Evolutionary conservation across 1,140 invertebrate genomes (phyloP).

Genomic region (Halyomorpha halys): DNA sequence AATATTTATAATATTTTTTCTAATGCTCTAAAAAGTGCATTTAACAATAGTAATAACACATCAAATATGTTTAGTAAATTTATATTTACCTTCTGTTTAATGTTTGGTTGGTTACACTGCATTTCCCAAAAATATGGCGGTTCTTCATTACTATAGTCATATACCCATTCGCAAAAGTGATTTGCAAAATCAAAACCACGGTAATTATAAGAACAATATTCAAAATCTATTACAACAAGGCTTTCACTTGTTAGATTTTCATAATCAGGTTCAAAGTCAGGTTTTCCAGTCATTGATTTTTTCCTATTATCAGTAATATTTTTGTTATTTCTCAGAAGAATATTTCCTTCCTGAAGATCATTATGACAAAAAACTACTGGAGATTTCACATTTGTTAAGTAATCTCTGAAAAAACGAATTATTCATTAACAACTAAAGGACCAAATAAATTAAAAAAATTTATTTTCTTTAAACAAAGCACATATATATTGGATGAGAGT

Average conservation of each 20-base stretch:
- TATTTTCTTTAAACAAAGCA: too few species aligned
- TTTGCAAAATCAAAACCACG: constrained; percentile 90
- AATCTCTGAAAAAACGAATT: constrained; percentile 34
- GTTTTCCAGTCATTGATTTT: not conserved
- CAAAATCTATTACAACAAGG: constrained; percentile 77
- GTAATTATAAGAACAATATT: constrained; percentile 88
- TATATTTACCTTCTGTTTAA: constrained; percentile 61
- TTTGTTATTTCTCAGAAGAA: constrained; percentile 32
- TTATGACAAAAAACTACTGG: constrained; percentile 95
- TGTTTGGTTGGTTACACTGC: constrained; percentile 51
- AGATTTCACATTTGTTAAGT: constrained; percentile 41
- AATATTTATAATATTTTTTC: too few species aligned
- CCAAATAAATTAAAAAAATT: too few species aligned
- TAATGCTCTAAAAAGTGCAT: too few species aligned
- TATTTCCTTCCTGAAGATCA: constrained; percentile 86
- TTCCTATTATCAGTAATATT: not conserved
- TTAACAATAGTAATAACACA: too few species aligned
- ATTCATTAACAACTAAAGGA: not conserved
- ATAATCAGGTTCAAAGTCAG: not conserved
- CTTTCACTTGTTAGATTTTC: constrained; percentile 32
- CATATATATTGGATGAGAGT: too few species aligned
- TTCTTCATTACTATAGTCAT: constrained; percentile 70
- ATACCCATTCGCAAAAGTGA: constrained; percentile 90
- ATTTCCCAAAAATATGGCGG: constrained; percentile 67
- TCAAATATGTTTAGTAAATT: not conserved